These are phyloP conservation scores for Lindbergichthys nudifrons DNA, from an alignment of 2,797 vertebrate species.

Conservation along the genomic window DNA sequence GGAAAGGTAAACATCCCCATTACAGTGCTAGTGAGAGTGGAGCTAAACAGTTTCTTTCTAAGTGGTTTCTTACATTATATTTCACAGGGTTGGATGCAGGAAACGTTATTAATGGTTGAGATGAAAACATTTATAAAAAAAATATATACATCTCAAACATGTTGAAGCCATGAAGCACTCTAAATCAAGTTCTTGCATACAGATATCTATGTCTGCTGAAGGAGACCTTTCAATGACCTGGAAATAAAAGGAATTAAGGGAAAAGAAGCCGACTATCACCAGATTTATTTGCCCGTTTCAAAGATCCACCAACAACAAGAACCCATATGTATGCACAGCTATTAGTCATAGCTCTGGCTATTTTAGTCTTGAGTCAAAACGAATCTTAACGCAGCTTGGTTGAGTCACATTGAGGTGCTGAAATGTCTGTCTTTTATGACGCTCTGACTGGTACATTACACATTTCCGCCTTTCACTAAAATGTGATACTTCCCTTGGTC, in stretches of 20 bases:
- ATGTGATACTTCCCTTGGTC: background rate
- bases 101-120: background rate
- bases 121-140: background rate
- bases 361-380: background rate
- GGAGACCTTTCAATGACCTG: background rate
- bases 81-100: background rate
- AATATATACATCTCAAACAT: background rate
- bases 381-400: background rate
- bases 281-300: background rate
- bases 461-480: conserved; percentile 1
- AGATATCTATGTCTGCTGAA: background rate
- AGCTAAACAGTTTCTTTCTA: background rate
- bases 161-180: background rate
- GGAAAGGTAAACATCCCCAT: background rate
- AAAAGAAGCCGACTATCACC: background rate
- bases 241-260: background rate
- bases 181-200: background rate
- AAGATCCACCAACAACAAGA: background rate
- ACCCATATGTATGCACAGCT: background rate
- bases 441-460: conserved; percentile 6
- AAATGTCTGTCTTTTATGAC: conserved; percentile 11
- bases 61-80: background rate
- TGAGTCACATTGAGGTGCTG: conserved; percentile 21
- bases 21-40: background rate
- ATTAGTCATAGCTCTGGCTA: background rate